Base-by-base conservation (phyloP, 23 tunicate genomes). In the Aplidium turbinatum region DNA sequence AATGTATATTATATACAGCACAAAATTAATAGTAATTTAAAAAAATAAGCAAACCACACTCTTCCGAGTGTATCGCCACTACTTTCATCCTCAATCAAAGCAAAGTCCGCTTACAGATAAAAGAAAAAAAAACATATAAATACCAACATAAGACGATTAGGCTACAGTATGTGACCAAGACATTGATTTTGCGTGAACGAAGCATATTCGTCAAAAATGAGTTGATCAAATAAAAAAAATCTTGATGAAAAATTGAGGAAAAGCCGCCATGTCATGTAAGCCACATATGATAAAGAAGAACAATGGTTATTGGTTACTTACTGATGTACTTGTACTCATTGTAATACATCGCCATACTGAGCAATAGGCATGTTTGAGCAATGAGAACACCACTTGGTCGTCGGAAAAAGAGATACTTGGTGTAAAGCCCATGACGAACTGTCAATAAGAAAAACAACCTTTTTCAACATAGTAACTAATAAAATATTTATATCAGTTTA, bases 381-480 rank as follows among this genome's bases (percentile, higher is more conserved):
- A 61, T 22, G 3, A 64, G 71, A 58, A 81, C 61, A n/a, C 81
- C 94, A 5, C 76, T 77, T 2, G 82, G 72, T 13, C 48, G 40
- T 18, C 82, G 74, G 0, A 73, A 60, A 22, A 33, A 35, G 0
- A 74, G 16, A 61, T 81, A 87, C 40, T 80, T 87, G 34, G 78
- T 70, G 0, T 38, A 9, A 7, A 34, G 31, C 22, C 78, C 31
- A 38, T 80, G 31, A 21, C 63, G 64, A 35, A 80, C 77, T 72
- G 20, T 28, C 51, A 72, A 31, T n/a, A 0, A 38, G 4, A 27
- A 29, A 62, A 5, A 25, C 13, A 6, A 62, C 13, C 27, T 11
- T 6, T 6, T 11, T 42, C 11, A 42, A 42, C 11, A 9, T 42
- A 42, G 50, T 42, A 9, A 11, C 50, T 16, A 9, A 42, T 42